Percentiles rank a stretch among this genome's conserved stretches.
Evolutionary conservation across 2,797 vertebrate genomes (phyloP).

Genomic region (Sebastolobus altivelis): DNA sequence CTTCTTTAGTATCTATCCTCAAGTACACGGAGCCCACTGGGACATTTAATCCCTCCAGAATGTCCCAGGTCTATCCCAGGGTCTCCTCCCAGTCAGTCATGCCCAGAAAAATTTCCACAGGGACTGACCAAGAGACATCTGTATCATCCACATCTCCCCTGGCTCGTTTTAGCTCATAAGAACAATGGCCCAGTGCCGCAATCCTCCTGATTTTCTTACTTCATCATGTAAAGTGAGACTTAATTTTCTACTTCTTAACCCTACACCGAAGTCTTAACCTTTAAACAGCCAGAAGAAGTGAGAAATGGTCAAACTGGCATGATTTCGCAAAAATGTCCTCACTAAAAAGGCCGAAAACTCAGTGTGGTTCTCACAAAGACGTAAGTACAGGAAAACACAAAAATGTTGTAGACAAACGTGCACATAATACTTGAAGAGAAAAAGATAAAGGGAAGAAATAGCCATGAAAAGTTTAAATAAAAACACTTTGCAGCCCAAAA

Average conservation of each 20-base stretch:
- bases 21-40: conserved; percentile 25
- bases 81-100: conserved; percentile 22
- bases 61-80: conserved; percentile 15
- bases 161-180: conserved; percentile 24
- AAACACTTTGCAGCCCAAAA: conserved; percentile 30
- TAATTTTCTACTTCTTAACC: conserved; percentile 13
- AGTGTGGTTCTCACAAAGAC: not conserved
- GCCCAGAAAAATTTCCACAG: conserved; percentile 35
- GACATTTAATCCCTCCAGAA: conserved; percentile 51
- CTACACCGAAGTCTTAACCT: not conserved
- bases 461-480: conserved; percentile 3
- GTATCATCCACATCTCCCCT: conserved; percentile 20
- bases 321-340: not conserved
- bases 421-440: conserved; percentile 1
- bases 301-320: not conserved
- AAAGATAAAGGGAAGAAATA: conserved; percentile 18
- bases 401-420: not conserved
- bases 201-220: not conserved
- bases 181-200: conserved; percentile 8
- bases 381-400: not conserved
- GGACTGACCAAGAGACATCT: conserved; percentile 39
- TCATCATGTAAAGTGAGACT: conserved; percentile 12
- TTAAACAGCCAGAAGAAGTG: not conserved
- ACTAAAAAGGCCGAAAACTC: not conserved
- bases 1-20: conserved; percentile 32